Evolutionary conservation across 2,113 vertebrate genomes (phyloP).

Genomic region (Labeo catla): DNA sequence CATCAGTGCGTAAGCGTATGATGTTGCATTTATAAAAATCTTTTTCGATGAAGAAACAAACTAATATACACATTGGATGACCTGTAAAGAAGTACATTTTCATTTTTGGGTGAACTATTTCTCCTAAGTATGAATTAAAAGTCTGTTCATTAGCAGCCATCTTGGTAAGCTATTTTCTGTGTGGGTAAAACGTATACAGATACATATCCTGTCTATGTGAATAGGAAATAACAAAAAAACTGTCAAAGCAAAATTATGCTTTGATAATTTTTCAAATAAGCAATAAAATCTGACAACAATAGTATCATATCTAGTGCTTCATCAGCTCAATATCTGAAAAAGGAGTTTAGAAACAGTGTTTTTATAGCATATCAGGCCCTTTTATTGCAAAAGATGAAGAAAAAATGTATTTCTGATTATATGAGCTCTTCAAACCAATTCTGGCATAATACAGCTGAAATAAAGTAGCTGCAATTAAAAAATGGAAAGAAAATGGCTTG

Average conservation of each 20-base stretch:
- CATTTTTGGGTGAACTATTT: background rate
- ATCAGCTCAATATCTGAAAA: background rate
- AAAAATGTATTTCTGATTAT: background rate
- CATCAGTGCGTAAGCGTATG: no score
- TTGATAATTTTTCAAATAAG: background rate
- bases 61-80: no score
- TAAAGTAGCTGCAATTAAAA: background rate
- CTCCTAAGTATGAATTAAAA: background rate
- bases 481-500: background rate
- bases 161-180: background rate
- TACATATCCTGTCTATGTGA: background rate
- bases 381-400: background rate
- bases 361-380: background rate
- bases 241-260: background rate
- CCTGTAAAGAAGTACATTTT: no score
- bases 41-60: no score
- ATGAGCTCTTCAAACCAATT: background rate
- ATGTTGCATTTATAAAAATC: no score
- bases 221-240: background rate
- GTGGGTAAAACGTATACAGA: background rate
- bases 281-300: background rate
- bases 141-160: background rate
- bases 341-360: background rate
- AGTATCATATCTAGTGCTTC: background rate
- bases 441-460: background rate